These are phyloP conservation scores for Microtus oregoni DNA, from an alignment of 2,113 vertebrate genomes.

Conservation along the genomic window DNA sequence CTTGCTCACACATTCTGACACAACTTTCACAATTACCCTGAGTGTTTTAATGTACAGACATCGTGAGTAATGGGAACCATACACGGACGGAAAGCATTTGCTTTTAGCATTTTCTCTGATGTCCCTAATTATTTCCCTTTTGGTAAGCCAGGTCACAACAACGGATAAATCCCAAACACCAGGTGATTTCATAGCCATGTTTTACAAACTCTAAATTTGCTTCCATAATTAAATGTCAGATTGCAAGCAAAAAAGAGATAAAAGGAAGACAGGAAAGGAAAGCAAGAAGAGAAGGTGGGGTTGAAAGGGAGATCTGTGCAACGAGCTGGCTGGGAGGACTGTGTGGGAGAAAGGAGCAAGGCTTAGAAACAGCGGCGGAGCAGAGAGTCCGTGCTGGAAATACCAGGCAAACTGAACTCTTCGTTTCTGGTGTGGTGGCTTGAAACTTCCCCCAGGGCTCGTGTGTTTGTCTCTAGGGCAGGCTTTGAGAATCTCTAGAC, in stretches of 20 bases:
- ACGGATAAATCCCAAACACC: not conserved
- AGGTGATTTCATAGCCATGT: not conserved
- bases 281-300: not conserved
- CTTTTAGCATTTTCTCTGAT: not conserved
- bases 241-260: not conserved
- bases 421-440: not conserved
- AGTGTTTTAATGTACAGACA: conserved; percentile 4
- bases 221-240: conserved; percentile 7
- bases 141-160: not conserved
- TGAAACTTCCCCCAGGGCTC: not conserved
- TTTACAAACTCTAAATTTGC: not conserved
- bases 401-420: not conserved
- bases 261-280: not conserved
- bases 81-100: not conserved
- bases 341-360: no score
- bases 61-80: not conserved
- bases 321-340: not conserved
- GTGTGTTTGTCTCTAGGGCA: not conserved
- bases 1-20: conserved; percentile 54
- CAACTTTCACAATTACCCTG: conserved; percentile 32
- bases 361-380: not conserved
- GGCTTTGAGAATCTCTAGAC: not conserved
- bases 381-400: not conserved
- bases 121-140: not conserved
- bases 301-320: not conserved